Evolutionary conservation across 2,888 invertebrate genomes (phyloP).

Genomic region (Bruchidius siliquastri): DNA sequence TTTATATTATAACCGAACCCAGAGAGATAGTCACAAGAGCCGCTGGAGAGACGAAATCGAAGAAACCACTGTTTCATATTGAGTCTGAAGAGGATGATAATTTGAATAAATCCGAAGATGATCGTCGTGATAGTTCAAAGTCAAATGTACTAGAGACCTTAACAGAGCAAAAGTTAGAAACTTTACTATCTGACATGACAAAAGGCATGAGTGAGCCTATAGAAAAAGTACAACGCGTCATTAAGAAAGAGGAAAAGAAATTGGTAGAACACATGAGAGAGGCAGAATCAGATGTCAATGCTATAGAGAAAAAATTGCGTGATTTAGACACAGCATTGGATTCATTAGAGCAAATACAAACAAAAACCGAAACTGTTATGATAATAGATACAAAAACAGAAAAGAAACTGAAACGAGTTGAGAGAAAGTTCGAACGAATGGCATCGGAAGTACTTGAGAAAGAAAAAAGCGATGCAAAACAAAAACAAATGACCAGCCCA

Average conservation of each 20-base stretch:
- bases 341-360: conserved; percentile 37
- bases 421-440: conserved; percentile 52
- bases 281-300: conserved; percentile 35
- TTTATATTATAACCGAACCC: conserved; percentile 32
- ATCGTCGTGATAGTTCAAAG: conserved; percentile 32
- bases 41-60: conserved; percentile 5
- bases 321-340: conserved; percentile 46
- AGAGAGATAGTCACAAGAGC: conserved; percentile 16
- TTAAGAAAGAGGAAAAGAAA: conserved; percentile 20
- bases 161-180: conserved; percentile 35
- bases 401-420: conserved; percentile 47
- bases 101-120: conserved; percentile 16
- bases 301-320: conserved; percentile 43
- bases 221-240: conserved; percentile 6
- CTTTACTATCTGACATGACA: conserved; percentile 27
- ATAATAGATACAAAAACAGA: conserved; percentile 32
- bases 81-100: conserved; percentile 47
- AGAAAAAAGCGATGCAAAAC: conserved; percentile 35
- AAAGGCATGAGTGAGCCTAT: conserved; percentile 26
- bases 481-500: conserved; percentile 37
- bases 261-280: conserved; percentile 27
- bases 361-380: conserved; percentile 2
- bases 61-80: conserved; percentile 47
- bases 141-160: conserved; percentile 39
- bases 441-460: conserved; percentile 48